phyloP scores from a whole-genome alignment of 2,797 vertebrate genomes.

The Galago senegalensis region DNA sequence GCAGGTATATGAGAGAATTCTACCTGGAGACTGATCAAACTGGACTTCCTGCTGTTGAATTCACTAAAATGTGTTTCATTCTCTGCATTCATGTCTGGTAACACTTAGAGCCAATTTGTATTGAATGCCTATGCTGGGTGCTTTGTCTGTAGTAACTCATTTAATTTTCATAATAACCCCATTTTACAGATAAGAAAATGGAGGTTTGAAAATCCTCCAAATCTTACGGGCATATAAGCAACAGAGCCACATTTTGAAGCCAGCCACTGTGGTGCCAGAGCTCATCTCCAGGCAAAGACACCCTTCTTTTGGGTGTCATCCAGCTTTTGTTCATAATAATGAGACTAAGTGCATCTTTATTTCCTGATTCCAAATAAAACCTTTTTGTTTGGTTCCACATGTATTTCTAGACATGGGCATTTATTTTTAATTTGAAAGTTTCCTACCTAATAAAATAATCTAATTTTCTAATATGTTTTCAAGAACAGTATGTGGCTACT shows the following conservation, averaged over 20 bases:
- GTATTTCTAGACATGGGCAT: slow-evolving; percentile 55
- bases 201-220: slow-evolving; percentile 32
- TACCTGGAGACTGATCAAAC: not conserved
- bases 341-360: not conserved
- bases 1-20: not conserved
- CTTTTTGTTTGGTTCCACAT: slow-evolving; percentile 37
- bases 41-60: not conserved
- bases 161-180: not conserved
- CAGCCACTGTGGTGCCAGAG: not conserved
- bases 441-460: slow-evolving; percentile 63
- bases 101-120: slow-evolving; percentile 20
- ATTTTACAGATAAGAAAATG: slow-evolving; percentile 49
- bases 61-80: not conserved
- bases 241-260: not conserved
- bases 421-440: slow-evolving; percentile 67
- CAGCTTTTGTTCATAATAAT: not conserved
- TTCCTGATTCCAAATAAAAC: slow-evolving; percentile 57
- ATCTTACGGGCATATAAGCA: not conserved
- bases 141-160: slow-evolving; percentile 31
- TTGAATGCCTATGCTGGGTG: not conserved
- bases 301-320: not conserved
- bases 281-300: not conserved
- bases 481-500: not conserved
- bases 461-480: slow-evolving; percentile 55
- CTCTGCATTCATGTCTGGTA: not conserved